Conservation (phyloP, 30 jellyfish, hydroid and myxozoan genomes). For the Calvadosia cruxmelitensis region DNA sequence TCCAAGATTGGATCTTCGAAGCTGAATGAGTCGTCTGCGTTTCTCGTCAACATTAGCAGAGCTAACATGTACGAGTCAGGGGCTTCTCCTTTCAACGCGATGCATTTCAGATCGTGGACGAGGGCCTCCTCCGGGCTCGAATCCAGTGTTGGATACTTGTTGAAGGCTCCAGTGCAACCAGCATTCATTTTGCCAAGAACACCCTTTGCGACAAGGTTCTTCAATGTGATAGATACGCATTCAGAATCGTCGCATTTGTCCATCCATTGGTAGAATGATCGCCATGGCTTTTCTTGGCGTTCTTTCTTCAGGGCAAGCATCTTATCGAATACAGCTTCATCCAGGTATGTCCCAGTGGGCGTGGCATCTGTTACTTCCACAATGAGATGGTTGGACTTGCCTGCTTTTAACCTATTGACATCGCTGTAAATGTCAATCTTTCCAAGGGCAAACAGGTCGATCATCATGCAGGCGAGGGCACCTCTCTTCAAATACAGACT, state of each 20-base stretch:
- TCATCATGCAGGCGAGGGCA: constrained; percentile 59
- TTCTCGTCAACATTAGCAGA: too few species aligned
- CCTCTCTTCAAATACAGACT: constrained; percentile 57
- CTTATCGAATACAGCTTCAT: constrained; percentile 53
- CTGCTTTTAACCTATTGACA: constrained; percentile 22
- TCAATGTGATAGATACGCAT: constrained; percentile 34
- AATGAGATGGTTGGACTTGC: constrained; percentile 21
- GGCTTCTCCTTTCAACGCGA: too few species aligned
- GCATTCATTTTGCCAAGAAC: too few species aligned
- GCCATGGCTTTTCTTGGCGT: constrained; percentile 24
- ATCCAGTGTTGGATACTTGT: too few species aligned
- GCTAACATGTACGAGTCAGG: too few species aligned
- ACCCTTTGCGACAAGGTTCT: constrained; percentile 36
- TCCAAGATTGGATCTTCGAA: too few species aligned
- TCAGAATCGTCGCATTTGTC: constrained; percentile 26
- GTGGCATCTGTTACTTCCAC: constrained; percentile 28
- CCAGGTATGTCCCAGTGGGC: constrained; percentile 45
- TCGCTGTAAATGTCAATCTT: constrained; percentile 35
- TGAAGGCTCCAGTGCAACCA: too few species aligned
- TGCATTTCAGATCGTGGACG: too few species aligned
- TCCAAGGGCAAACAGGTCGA: constrained; percentile 51
- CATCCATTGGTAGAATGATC: constrained; percentile 29
- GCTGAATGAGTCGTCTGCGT: too few species aligned
- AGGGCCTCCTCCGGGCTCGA: too few species aligned
- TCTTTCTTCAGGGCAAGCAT: constrained; percentile 22